These are phyloP conservation scores for Amphimallon solstitiale DNA, from an alignment of 2,888 invertebrate genomes.

Conservation along the genomic window DNA sequence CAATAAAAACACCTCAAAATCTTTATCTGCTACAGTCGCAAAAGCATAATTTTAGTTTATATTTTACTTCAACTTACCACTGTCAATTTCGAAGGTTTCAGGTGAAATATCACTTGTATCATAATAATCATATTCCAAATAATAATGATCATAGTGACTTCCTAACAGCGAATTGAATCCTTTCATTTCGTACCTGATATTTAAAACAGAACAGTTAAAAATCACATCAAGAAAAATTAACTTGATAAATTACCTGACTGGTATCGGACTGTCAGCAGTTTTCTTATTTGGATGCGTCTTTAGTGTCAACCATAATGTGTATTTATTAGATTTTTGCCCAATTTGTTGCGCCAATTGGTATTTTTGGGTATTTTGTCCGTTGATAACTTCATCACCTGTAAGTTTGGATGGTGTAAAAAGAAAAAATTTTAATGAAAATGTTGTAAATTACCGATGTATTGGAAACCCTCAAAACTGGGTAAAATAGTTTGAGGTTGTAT, in stretches of 20 bases:
- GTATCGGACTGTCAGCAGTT: constrained; percentile 69
- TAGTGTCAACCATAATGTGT: constrained; percentile 87
- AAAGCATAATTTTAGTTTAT: no score
- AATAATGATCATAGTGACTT: constrained; percentile 96
- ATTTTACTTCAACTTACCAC: constrained; percentile 64
- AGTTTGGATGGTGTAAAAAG: not conserved
- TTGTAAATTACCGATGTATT: constrained; percentile 65
- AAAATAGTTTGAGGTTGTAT: constrained; percentile 81
- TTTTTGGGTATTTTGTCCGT: constrained; percentile 78
- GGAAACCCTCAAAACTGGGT: constrained; percentile 83
- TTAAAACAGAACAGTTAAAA: constrained; percentile 50
- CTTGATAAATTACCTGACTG: constrained; percentile 66
- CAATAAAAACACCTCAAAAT: no score
- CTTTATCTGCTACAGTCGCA: no score
- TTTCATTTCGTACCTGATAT: constrained; percentile 85
- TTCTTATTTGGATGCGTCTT: constrained; percentile 69
- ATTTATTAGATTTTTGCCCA: constrained; percentile 87
- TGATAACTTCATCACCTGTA: constrained; percentile 74
- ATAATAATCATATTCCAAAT: constrained; percentile 80
- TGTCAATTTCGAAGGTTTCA: constrained; percentile 74
- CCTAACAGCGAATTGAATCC: constrained; percentile 93
- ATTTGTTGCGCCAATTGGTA: constrained; percentile 77
- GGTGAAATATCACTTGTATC: constrained; percentile 74
- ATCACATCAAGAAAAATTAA: not conserved
- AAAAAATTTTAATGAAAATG: constrained; percentile 28